Evolutionary conservation across 2,888 invertebrate genomes (phyloP), one percentile per base, ranked within the genome.

Genomic region (Venustoraphidia nigricollis): DNA sequence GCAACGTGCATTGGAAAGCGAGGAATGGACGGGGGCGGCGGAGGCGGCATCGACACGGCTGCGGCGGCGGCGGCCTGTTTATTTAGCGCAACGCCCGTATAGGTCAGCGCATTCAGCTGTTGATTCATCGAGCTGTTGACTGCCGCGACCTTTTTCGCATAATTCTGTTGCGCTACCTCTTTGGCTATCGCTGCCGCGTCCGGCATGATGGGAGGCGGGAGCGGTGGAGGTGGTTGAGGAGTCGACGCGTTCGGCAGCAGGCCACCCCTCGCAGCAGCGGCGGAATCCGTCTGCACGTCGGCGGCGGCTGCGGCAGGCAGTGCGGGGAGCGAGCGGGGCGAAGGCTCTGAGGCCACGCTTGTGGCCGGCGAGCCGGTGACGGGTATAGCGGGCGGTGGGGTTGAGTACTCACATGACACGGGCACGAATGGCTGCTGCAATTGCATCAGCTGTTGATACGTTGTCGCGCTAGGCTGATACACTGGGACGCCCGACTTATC

Each of bases 401-500:
- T 77, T 75, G 80, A 78, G 84, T 87, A 91, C 92, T 94, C 92
- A 93, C 92, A 93, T 87, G 93, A 91, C 77, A 92, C 91, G 82
- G 92, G 91, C 83, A 92, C 91, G 79, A 90, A 92, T 71, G 91
- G 92, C 81, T 76, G 75, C 75, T 85, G 81, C 65, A 89, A 80
- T 77, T 90, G 90, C 83, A 93, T 86, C 72, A 93, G 81, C 74
- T 93, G 93, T 75, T 93, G 92, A 75, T 91, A 89, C 66, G 89
- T 87, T 63, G 86, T 86, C 66, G 84, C 85, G 66, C 82, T 81
- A 66, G 92, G 90, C 72, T 91, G 91, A 77, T 93, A 94, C 62
- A 95, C 88, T 64, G 94, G 94, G 69, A 95, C 79, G 67, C 94
- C 93, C 67, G 92, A 91, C 72, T 95, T 94, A 73, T 93, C 93